These are phyloP conservation scores for Toxotes chatareus DNA, from an alignment of 2,113 vertebrate species.

Conservation along the genomic window DNA sequence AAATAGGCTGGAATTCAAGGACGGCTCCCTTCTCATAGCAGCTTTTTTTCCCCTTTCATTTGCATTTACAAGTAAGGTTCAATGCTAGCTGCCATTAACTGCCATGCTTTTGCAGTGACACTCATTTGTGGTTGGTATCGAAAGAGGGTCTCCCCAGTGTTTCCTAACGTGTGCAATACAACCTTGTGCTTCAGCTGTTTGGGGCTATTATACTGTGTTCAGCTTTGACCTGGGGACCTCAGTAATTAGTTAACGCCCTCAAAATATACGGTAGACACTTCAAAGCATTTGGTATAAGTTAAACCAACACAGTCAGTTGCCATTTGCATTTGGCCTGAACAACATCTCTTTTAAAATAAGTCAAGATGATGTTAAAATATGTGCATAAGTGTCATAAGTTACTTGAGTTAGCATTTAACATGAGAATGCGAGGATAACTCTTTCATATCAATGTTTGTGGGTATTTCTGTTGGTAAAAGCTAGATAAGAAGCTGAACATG, in stretches of 20 bases:
- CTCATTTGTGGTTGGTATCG: slow-evolving; percentile 12
- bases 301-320: not conserved
- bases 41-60: not conserved
- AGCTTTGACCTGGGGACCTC: not conserved
- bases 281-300: not conserved
- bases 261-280: not conserved
- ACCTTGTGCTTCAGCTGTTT: not conserved
- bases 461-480: no score
- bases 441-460: no score
- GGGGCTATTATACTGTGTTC: not conserved
- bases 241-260: not conserved
- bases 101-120: not conserved
- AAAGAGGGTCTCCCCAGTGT: not conserved
- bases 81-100: not conserved
- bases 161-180: not conserved
- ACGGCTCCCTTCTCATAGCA: slow-evolving; percentile 19
- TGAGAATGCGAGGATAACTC: no score
- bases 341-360: no score
- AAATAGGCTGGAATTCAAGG: slow-evolving; percentile 43
- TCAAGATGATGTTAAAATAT: no score
- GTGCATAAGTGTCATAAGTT: no score
- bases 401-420: no score
- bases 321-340: no score
- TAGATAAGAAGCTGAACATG: no score
- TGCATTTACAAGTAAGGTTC: not conserved